Percentiles rank a stretch among this genome's conserved stretches.
Evolutionary conservation across 2,113 vertebrate species (phyloP).

Genomic region (Labeo rohita): DNA sequence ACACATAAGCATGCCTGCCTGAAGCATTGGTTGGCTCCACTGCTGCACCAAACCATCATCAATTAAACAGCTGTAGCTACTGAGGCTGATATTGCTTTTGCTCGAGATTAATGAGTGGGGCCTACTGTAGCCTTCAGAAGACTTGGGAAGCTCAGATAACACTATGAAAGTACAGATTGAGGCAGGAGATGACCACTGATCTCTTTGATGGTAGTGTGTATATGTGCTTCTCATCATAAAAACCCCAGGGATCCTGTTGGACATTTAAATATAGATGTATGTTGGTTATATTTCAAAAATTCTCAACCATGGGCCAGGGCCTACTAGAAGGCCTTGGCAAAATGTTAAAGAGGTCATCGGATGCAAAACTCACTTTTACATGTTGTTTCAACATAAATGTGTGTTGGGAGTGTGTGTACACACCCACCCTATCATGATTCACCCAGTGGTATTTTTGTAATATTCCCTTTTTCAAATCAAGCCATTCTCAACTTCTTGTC

Average conservation of each 20-base stretch:
- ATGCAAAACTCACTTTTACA: too few relatives aligned
- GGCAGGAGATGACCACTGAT: background rate
- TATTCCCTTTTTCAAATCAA: too few relatives aligned
- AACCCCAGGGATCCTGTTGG: background rate
- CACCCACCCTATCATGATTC: too few relatives aligned
- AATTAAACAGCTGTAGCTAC: slow-evolving; percentile 36
- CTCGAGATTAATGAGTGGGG: background rate
- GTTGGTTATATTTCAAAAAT: background rate
- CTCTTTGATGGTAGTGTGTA: background rate
- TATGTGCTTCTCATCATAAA: slow-evolving; percentile 2
- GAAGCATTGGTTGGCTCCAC: slow-evolving; percentile 39
- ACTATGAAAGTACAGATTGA: background rate
- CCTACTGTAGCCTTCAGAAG: background rate
- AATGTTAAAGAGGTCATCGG: too few relatives aligned
- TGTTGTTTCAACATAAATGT: too few relatives aligned
- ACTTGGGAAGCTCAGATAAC: background rate
- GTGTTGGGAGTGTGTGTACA: too few relatives aligned
- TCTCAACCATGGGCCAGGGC: too few relatives aligned
- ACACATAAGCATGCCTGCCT: slow-evolving; percentile 33
- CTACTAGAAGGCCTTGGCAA: too few relatives aligned
- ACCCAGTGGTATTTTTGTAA: too few relatives aligned
- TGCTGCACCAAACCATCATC: slow-evolving; percentile 35
- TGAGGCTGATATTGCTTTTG: slow-evolving; percentile 8
- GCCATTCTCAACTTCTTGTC: too few relatives aligned
- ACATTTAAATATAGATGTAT: background rate